Evolutionary conservation across 2,888 invertebrate species (phyloP), one percentile per base, ranked within the genome.

Genomic region (Bugula neritina): DNA sequence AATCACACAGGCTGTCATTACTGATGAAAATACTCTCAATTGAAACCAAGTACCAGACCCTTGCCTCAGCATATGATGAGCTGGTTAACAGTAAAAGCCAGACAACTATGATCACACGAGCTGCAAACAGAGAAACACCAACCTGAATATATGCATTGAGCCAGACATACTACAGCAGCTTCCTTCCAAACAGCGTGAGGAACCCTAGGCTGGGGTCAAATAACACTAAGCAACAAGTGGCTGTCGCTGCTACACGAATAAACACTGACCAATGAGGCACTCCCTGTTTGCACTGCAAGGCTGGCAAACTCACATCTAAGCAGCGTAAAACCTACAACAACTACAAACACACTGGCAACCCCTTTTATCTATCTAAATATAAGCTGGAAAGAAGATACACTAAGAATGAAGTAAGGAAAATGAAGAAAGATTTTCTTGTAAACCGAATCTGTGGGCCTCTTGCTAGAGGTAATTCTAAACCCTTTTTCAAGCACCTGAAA

Each of bases 1-100:
- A 55, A 55, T n/a, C 55, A 55, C 55, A 5, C 55, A 55, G 55
- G 55, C 55, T 55, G 55, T 55, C 21, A 10, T n/a, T 25, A 3
- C 55, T 55, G 55, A 55, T 55, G 55, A 43, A 17, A 43, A 43
- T 43, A 17, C 5, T 43, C 43, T 43, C 43, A 43, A 17, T 10
- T 43, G 43, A 55, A 55, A 55, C 55, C 55, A 55, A 23, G 23
- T 23, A 55, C 10, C 55, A 55, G 23, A 25, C 55, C 25, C 55
- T 55, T 5, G 5, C 55, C 55, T 55, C 55, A 23, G 55, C 23
- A 5, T 55, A 55, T 55, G 55, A 55, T 55, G 21, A 55, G 55
- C 55, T 55, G 55, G 23, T n/a, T 55, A 25, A n/a, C 23, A 23
- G 23, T 55, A 55, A 23, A 55, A 55, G 23, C 25, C 55, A 55